A percentile compares a stretch with the other conserved stretches of the same genome.
These are phyloP conservation scores for Philotrypesis tridentata DNA, from an alignment of 1,140 invertebrate species.

Conservation along the genomic window DNA sequence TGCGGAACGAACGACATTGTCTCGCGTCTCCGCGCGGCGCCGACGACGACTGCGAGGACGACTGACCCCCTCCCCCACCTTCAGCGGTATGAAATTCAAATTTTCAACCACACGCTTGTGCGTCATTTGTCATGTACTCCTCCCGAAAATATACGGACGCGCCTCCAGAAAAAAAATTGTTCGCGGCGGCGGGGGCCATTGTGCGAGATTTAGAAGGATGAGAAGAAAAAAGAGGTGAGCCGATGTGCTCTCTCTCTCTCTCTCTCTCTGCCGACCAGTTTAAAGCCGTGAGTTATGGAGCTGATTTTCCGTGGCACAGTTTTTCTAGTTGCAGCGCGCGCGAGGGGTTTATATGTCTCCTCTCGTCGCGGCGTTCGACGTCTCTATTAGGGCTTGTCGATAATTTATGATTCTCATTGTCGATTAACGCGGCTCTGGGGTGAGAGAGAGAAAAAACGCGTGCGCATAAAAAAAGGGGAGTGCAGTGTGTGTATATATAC, in stretches of 20 bases:
- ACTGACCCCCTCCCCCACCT: too few species aligned
- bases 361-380: constrained; percentile 56
- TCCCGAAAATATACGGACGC: too few species aligned
- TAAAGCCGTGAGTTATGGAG: constrained; percentile 63
- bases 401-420: constrained; percentile 73
- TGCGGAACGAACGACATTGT: too few species aligned
- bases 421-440: constrained; percentile 70
- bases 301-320: constrained; percentile 59
- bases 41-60: too few species aligned
- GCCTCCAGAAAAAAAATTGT: background rate
- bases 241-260: too few species aligned
- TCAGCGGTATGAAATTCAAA: background rate
- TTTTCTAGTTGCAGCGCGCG: constrained; percentile 44
- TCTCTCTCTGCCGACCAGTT: constrained; percentile 64
- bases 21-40: too few species aligned
- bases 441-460: constrained; percentile 43
- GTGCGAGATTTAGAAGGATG: background rate
- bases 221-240: constrained; percentile 55
- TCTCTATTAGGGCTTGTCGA: constrained; percentile 71
- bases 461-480: constrained; percentile 36
- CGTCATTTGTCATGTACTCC: constrained; percentile 9
- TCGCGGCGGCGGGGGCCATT: background rate
- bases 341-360: constrained; percentile 41
- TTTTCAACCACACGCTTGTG: background rate
- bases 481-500: background rate